These are phyloP conservation scores for Octonoba sinensis DNA, from an alignment of 2,888 invertebrate genomes.

Conservation along the genomic window DNA sequence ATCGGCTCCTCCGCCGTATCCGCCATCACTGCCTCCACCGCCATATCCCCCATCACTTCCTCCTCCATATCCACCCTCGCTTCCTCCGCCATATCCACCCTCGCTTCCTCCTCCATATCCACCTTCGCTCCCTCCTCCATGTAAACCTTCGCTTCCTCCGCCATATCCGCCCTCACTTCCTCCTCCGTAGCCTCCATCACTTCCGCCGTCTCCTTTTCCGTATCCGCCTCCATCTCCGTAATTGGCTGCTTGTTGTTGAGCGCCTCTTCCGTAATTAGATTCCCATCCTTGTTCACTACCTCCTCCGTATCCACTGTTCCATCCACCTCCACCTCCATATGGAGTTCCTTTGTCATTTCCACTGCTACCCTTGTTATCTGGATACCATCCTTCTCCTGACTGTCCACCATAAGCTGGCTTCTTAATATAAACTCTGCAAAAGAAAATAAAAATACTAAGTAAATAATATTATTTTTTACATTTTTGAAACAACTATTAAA, in stretches of 20 bases:
- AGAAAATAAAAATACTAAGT: not conserved
- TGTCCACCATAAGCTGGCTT: slow-evolving; percentile 61
- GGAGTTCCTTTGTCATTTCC: slow-evolving; percentile 48
- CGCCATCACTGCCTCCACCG: slow-evolving; percentile 26
- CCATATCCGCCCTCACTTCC: slow-evolving; percentile 2
- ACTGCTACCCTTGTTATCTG: slow-evolving; percentile 5
- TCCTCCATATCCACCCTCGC: not conserved
- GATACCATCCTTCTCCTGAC: slow-evolving; percentile 44
- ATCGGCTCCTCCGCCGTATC: slow-evolving; percentile 26
- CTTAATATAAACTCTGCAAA: slow-evolving; percentile 66
- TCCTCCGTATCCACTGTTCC: slow-evolving; percentile 22
- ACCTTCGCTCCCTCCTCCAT: not conserved
- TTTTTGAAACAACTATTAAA: not conserved
- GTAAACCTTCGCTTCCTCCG: slow-evolving; percentile 5
- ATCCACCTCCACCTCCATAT: slow-evolving; percentile 27
- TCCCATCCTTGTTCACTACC: slow-evolving; percentile 21
- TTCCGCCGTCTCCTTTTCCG: slow-evolving; percentile 1
- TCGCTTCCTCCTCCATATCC: slow-evolving; percentile 7
- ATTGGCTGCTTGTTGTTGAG: slow-evolving; percentile 15
- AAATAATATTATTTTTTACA: not conserved
- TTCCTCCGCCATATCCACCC: slow-evolving; percentile 1
- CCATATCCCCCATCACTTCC: not conserved
- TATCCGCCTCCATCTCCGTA: slow-evolving; percentile 5
- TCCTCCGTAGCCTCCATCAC: slow-evolving; percentile 5
- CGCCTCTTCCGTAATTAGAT: slow-evolving; percentile 15